Evolutionary conservation across 2,797 vertebrate species (phyloP).

Genomic region (Rhabdophis nuchalis): DNA sequence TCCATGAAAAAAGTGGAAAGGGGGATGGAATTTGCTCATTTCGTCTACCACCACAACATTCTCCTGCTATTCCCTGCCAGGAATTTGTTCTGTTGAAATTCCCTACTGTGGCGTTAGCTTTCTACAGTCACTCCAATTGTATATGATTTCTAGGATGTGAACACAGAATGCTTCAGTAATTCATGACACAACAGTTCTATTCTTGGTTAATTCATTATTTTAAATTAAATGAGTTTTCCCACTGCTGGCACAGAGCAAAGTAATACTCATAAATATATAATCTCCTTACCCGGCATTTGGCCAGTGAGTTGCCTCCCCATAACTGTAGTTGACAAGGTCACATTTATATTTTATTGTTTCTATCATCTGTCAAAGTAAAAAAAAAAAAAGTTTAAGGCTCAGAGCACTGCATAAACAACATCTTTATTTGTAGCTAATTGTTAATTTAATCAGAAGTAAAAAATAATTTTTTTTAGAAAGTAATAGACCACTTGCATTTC

Average conservation of each 20-base stretch:
- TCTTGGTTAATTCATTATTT: background rate
- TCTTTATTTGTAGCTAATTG: background rate
- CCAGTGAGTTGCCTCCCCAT: constrained; percentile 98
- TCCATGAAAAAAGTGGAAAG: background rate
- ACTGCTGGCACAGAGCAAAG: background rate
- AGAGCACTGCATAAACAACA: background rate
- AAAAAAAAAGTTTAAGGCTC: background rate
- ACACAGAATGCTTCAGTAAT: background rate
- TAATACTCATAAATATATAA: background rate
- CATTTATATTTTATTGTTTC: constrained; percentile 98
- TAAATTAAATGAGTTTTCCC: background rate
- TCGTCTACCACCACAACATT: background rate
- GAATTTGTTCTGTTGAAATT: background rate
- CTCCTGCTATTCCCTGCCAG: background rate
- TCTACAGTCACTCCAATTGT: background rate
- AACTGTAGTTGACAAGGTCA: constrained; percentile 98
- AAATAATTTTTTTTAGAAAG: background rate
- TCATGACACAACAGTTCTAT: background rate
- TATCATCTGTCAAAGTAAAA: constrained; percentile 85
- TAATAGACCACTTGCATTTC: background rate
- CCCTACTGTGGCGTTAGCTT: background rate
- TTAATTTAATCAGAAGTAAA: background rate
- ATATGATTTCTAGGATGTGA: background rate
- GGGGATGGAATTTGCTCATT: background rate
- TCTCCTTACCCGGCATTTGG: constrained; percentile 92